Base-by-base conservation (phyloP, 2,113 vertebrate genomes). In the Chloropsis hardwickii region DNA sequence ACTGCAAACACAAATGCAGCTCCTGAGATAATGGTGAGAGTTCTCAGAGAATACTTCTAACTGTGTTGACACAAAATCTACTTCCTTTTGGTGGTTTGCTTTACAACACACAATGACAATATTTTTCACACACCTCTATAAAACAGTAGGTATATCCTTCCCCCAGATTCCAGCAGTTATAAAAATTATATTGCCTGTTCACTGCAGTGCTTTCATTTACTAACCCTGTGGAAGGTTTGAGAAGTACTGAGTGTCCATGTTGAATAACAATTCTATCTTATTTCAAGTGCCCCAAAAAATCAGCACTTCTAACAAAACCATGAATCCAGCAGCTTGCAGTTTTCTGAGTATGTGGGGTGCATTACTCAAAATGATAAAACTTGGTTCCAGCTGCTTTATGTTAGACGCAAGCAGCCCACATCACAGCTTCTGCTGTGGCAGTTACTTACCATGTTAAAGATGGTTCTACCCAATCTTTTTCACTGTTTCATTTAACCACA, bases 321-420 rank as follows among this genome's bases (percentile, higher is more conserved):
- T 9, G 9, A 83, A 70, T 53, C 18, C 13, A 83, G 28, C 11
- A 86, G 12, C 6, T 35, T 23, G 5, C 10, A 25, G 9, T 69
- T 74, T 83, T 84, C 69, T 54, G 22, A 11, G 4, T 18, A 11
- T 21, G 15, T 5, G 12, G 29, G 25, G 5, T 39, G 8, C 16
- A 22, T 40, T 21, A 31, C 12, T 62, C 0, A 0, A 31, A 61
- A 56, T 1, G 10, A 15, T 18, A 24, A 29, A 81, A 5, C 6
- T 20, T 48, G 11, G 2, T 86, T 90, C 62, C 24, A n/a, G 15
- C 7, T 25, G 21, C 6, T 58, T 12, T 9, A 23, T 2, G 3
- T 48, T 33, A 57, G 35, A 14, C 0, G 3, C 15, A 56, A 50
- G 21, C 8, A 29, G 20, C 18, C 13, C 17, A 64, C 11, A 28